These are phyloP conservation scores for Patella pellucida DNA, from an alignment of 2,888 invertebrate species.

Conservation along the genomic window DNA sequence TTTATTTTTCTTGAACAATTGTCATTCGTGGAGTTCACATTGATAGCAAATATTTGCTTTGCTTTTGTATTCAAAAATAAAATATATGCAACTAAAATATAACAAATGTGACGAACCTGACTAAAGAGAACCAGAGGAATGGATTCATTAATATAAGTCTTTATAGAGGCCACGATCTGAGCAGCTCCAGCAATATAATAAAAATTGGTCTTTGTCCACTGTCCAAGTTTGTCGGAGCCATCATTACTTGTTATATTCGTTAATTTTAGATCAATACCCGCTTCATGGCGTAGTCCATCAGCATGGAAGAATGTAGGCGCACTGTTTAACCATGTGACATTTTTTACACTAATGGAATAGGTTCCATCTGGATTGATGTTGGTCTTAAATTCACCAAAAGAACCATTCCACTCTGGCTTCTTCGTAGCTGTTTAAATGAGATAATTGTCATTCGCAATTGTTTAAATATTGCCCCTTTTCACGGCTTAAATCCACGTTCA, in stretches of 20 bases:
- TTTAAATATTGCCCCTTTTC: too few relatives aligned
- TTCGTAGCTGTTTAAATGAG: too few relatives aligned
- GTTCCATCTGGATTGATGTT: neutral
- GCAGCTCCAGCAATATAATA: constrained; percentile 22
- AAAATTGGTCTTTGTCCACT: constrained; percentile 25
- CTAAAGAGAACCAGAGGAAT: neutral
- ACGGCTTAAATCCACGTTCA: too few relatives aligned
- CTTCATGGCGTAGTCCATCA: constrained; percentile 29
- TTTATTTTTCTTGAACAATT: too few relatives aligned
- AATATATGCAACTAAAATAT: too few relatives aligned
- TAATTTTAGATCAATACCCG: constrained; percentile 23
- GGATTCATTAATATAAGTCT: neutral
- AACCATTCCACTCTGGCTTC: neutral
- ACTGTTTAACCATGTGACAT: constrained; percentile 33
- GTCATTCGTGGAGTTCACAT: too few relatives aligned
- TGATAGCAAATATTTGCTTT: too few relatives aligned
- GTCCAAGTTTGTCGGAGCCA: neutral
- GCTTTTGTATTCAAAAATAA: too few relatives aligned
- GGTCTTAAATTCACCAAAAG: neutral
- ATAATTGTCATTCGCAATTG: too few relatives aligned
- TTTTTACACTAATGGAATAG: constrained; percentile 8
- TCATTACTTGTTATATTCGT: neutral
- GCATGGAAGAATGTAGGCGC: constrained; percentile 39
- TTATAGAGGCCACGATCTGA: constrained; percentile 6
- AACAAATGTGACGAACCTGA: neutral